A percentile compares a stretch with the other conserved stretches of the same genome.
These are phyloP conservation scores for Drosophila chauvacae DNA, from an alignment of 1,140 invertebrate genomes.

Conservation along the genomic window DNA sequence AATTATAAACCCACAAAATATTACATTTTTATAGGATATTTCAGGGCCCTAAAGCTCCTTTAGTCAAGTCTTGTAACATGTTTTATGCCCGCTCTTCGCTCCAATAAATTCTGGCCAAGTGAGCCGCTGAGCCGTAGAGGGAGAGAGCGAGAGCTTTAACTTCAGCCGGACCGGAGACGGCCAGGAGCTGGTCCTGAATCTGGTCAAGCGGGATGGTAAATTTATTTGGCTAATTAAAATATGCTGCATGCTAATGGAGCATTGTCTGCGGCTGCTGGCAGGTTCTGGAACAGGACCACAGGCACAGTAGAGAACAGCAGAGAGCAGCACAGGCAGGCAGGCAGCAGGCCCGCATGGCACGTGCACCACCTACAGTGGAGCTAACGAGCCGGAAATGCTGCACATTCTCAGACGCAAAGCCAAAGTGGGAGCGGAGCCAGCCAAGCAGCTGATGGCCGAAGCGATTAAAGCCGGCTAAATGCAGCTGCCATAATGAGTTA, in stretches of 20 bases:
- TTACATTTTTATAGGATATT: constrained; percentile 4
- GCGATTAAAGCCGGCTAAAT: constrained; percentile 62
- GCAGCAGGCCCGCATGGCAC: constrained; percentile 32
- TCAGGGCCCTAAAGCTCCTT: too few relatives aligned
- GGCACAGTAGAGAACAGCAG: constrained; percentile 4
- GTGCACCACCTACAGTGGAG: constrained; percentile 42
- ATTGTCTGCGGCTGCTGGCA: constrained; percentile 64
- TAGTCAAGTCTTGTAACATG: constrained; percentile 8
- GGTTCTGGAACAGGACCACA: constrained; percentile 29
- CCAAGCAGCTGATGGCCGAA: constrained; percentile 57
- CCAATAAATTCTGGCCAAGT: constrained; percentile 59
- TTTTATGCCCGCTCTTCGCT: constrained; percentile 26
- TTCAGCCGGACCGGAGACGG: constrained; percentile 13
- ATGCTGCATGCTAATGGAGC: constrained; percentile 80
- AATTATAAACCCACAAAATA: neutral
- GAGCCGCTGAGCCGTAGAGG: constrained; percentile 2
- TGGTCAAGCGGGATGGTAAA: constrained; percentile 58
- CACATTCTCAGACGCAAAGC: constrained; percentile 61
- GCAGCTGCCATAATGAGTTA: constrained; percentile 55
- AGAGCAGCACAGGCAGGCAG: neutral
- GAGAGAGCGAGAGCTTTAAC: constrained; percentile 37
- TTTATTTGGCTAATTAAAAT: constrained; percentile 82
- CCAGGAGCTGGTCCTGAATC: neutral
- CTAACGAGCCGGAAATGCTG: constrained; percentile 81
- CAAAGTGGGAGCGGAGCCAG: constrained; percentile 19